Evolutionary conservation across 1,140 invertebrate genomes (phyloP).

Genomic region (Maniola jurtina): DNA sequence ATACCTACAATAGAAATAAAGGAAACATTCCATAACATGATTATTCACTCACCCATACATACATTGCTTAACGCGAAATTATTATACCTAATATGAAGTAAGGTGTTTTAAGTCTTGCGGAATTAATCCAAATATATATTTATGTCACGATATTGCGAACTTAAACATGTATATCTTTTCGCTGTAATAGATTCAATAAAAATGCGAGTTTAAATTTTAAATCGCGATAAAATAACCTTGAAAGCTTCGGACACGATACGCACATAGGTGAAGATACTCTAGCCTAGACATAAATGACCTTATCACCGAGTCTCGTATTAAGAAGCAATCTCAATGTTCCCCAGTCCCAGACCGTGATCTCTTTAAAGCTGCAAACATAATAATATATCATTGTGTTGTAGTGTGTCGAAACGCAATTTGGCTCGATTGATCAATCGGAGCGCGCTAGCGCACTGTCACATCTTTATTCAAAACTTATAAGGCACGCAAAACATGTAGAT

Average conservation of each 20-base stretch:
- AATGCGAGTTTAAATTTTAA: background rate
- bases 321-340: slow-evolving; percentile 50
- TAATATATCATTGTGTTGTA: too few species aligned
- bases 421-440: too few species aligned
- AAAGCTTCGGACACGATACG: slow-evolving; percentile 60
- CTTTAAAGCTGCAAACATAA: background rate
- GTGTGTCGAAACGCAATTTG: too few species aligned
- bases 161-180: background rate
- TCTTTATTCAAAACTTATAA: too few species aligned
- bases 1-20: slow-evolving; percentile 52
- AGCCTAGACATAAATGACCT: slow-evolving; percentile 61
- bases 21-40: slow-evolving; percentile 49
- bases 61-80: slow-evolving; percentile 39
- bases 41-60: slow-evolving; percentile 63
- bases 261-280: slow-evolving; percentile 57
- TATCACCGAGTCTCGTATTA: slow-evolving; percentile 41
- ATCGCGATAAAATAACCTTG: slow-evolving; percentile 28
- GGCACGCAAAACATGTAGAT: too few species aligned
- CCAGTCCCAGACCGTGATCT: slow-evolving; percentile 14
- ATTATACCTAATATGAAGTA: slow-evolving; percentile 10
- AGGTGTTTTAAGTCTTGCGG: slow-evolving; percentile 20
- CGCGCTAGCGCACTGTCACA: too few species aligned
- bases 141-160: background rate
- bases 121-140: background rate
- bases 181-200: background rate